Evolutionary conservation across 2,888 invertebrate species (phyloP), one percentile per base, ranked within the genome.

Genomic region (Sinhomidia bicolor): DNA sequence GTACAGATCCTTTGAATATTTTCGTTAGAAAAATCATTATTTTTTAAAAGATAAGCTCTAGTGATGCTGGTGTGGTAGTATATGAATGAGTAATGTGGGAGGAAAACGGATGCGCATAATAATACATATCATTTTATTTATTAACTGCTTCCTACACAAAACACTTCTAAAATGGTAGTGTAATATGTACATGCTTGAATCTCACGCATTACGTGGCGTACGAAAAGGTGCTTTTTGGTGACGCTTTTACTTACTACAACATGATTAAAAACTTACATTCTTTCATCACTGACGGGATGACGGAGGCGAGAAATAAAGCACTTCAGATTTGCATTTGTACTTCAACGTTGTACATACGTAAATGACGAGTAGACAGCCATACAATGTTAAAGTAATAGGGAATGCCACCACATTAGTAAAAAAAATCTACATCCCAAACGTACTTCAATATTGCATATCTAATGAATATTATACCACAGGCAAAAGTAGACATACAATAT

Each of bases 1-100:
- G n/a, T n/a, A n/a, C n/a, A n/a, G n/a, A n/a, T n/a, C n/a, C n/a
- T 79, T 86, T 71, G 71, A 85, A 62, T 65, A 85, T 57, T 86
- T 86, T 86, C 86, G 71, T 65, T 32, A 80, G 62, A 80, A 79
- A 51, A 71, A 54, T 44, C 80, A 80, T 80, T 57, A n/a, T n/a
- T n/a, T n/a, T n/a, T n/a, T n/a, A n/a, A n/a, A 12, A 44, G 71
- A 71, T 23, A 71, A 36, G 83, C 71, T 2, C 7, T 47, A 36
- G 20, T 51, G n/a, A n/a, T n/a, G n/a, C n/a, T n/a, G n/a, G n/a
- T n/a, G 57, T 32, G 10, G 47, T 68, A 68, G n/a, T n/a, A 51
- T 68, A 83, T 83, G 47, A 71, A 71, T 83, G 71, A 83, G 65
- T 83, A 82, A 68, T 65, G 62, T 60, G 62, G 62, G 80, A 62